A percentile compares a stretch with the other conserved stretches of the same genome.
phyloP scores from a whole-genome alignment of 1,140 invertebrate genomes.

The Lordiphosa stackelbergi region DNA sequence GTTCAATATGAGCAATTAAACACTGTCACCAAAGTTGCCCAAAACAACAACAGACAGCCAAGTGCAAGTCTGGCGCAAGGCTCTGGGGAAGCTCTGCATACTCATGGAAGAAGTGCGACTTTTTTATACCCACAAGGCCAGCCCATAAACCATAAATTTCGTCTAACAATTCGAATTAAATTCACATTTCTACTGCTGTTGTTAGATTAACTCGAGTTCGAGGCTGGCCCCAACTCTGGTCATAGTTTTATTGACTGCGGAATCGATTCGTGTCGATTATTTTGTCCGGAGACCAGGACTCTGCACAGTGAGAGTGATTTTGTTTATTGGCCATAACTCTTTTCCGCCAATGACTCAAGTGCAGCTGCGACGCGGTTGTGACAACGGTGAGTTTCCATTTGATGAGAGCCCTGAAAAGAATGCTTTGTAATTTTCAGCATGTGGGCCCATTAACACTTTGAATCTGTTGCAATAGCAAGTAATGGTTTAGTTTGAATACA shows the following conservation, averaged over 20 bases:
- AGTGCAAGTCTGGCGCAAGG: background rate
- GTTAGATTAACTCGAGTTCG: constrained; percentile 38
- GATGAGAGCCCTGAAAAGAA: constrained; percentile 9
- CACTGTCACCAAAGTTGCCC: constrained; percentile 64
- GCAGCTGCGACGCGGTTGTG: constrained; percentile 18
- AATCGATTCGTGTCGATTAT: constrained; percentile 27
- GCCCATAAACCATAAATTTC: constrained; percentile 54
- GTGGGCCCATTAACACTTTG: constrained; percentile 24
- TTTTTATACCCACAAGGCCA: constrained; percentile 20
- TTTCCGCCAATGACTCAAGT: constrained; percentile 55
- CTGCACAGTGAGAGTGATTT: constrained; percentile 51
- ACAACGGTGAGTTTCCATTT: constrained; percentile 17
- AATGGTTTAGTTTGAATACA: no score
- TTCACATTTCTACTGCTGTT: constrained; percentile 60
- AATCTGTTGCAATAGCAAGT: no score
- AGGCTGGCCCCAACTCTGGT: constrained; percentile 12
- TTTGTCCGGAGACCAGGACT: constrained; percentile 21
- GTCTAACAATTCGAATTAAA: constrained; percentile 67
- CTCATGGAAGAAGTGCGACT: background rate
- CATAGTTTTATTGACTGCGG: constrained; percentile 47
- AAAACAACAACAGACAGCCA: constrained; percentile 36
- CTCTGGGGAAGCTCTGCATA: constrained; percentile 23
- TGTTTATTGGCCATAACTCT: constrained; percentile 74
- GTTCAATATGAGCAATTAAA: constrained; percentile 75
- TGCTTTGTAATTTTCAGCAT: constrained; percentile 24